Evolutionary conservation across 2,797 vertebrate species (phyloP).

Genomic region (Eurystomus glaucurus): DNA sequence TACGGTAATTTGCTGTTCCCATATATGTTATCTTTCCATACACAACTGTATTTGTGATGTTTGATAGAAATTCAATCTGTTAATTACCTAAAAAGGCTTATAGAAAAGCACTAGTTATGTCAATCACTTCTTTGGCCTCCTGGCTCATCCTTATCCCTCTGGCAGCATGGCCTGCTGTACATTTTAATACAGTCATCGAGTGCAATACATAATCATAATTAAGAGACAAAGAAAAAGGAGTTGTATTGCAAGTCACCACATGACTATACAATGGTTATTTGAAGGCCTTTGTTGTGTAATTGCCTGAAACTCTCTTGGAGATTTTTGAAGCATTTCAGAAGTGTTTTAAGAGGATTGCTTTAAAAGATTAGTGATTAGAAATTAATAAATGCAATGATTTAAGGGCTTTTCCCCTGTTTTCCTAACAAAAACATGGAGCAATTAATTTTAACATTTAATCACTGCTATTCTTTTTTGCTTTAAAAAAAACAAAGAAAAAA

Average conservation of each 20-base stretch:
- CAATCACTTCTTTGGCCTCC: not conserved
- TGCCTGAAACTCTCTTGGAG: not conserved
- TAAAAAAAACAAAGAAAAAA: not conserved
- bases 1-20: not conserved
- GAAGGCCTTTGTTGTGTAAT: not conserved
- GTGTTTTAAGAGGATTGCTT: not conserved
- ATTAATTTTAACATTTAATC: not conserved
- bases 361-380: not conserved
- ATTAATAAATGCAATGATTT: constrained; percentile 1
- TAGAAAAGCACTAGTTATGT: not conserved
- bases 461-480: not conserved
- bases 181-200: not conserved
- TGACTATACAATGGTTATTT: not conserved
- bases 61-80: not conserved
- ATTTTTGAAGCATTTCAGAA: not conserved
- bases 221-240: not conserved
- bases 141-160: not conserved
- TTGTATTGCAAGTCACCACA: not conserved
- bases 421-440: not conserved
- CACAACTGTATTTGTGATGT: not conserved
- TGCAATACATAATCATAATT: not conserved
- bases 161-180: not conserved
- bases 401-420: not conserved
- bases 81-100: not conserved
- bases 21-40: not conserved